Evolutionary conservation across 2,888 invertebrate genomes (phyloP).

Genomic region (Platynereis dumerilii): DNA sequence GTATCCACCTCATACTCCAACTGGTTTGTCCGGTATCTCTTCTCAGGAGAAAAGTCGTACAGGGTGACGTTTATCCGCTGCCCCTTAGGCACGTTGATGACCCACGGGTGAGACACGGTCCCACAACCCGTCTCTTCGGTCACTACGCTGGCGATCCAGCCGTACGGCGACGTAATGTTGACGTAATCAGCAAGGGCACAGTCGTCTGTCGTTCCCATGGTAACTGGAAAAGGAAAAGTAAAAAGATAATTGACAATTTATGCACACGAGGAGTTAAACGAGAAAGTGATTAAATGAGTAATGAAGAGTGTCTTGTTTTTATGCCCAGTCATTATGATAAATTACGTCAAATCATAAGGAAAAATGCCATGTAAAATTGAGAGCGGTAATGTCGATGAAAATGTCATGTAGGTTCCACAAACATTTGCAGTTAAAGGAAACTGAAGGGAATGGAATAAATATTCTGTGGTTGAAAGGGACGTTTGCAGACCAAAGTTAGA

Average conservation of each 20-base stretch:
- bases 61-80: slow-evolving; percentile 17
- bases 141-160: slow-evolving; percentile 19
- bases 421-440: no score
- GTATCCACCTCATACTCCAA: slow-evolving; percentile 10
- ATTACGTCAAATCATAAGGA: no score
- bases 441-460: no score
- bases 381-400: no score
- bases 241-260: background rate
- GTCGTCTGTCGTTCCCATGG: slow-evolving; percentile 6
- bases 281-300: no score
- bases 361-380: no score
- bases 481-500: no score
- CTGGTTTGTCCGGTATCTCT: slow-evolving; percentile 10
- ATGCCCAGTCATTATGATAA: no score
- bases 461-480: no score
- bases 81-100: slow-evolving; percentile 15
- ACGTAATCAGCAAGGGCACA: slow-evolving; percentile 15
- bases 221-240: slow-evolving; percentile 10
- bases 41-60: slow-evolving; percentile 19
- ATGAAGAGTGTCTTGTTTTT: no score
- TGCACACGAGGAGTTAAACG: no score
- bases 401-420: no score
- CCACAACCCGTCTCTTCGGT: slow-evolving; percentile 19
- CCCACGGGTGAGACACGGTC: slow-evolving; percentile 15
- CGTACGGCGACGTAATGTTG: slow-evolving; percentile 19